Percentiles rank a stretch among this genome's conserved stretches.
Conservation (phyloP, 2,113 vertebrate species). For the Notothenia coriiceps region DNA sequence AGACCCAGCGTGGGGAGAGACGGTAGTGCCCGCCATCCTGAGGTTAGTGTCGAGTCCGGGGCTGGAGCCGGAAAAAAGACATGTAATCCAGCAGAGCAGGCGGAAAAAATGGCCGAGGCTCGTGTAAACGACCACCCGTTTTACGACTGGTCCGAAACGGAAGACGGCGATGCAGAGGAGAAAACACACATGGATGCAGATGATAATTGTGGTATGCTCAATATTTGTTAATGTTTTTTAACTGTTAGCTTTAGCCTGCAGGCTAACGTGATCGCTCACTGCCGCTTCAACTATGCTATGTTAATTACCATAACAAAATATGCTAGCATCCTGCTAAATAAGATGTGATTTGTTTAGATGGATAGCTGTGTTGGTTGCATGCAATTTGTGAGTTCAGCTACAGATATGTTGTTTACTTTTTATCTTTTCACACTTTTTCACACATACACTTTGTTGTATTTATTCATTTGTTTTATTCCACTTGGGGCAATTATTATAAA, state of each 20-base stretch:
- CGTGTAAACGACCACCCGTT: slow-evolving; percentile 32
- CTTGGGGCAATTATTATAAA: no score
- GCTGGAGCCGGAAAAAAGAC: slow-evolving; percentile 65
- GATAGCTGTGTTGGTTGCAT: neutral
- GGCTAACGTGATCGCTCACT: slow-evolving; percentile 39
- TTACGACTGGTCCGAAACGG: slow-evolving; percentile 70
- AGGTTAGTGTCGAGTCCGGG: slow-evolving; percentile 57
- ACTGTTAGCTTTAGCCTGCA: slow-evolving; percentile 53
- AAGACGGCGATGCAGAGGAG: slow-evolving; percentile 47
- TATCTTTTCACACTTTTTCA: neutral
- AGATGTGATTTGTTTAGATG: no score
- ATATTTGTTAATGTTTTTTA: slow-evolving; percentile 48
- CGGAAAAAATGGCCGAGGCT: slow-evolving; percentile 61
- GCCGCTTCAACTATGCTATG: slow-evolving; percentile 23
- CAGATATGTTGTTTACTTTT: neutral
- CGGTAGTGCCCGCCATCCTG: slow-evolving; percentile 58
- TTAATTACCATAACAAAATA: slow-evolving; percentile 1
- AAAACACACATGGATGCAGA: slow-evolving; percentile 31
- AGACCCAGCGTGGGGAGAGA: slow-evolving; percentile 23
- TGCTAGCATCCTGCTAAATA: neutral
- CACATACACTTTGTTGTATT: no score
- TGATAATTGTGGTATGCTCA: slow-evolving; percentile 68
- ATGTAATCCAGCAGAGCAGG: slow-evolving; percentile 54
- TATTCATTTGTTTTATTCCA: no score
- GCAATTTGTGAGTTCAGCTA: neutral